These are phyloP conservation scores for Cossypha heuglini DNA, from an alignment of 2,797 vertebrate genomes.

Conservation along the genomic window DNA sequence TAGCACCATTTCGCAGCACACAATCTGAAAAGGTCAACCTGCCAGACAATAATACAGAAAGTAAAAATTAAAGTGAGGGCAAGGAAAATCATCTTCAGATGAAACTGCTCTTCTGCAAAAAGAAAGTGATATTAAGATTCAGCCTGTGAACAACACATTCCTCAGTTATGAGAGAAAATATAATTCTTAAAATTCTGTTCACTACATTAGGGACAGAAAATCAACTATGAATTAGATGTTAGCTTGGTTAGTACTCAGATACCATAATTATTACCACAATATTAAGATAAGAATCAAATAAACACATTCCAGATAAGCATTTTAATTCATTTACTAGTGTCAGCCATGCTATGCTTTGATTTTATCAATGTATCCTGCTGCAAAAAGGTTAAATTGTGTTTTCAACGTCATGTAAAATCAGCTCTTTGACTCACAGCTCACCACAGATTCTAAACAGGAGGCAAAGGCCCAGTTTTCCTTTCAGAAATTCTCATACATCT, in stretches of 20 bases:
- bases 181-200: background rate
- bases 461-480: background rate
- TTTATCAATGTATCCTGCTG: background rate
- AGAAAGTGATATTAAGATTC: background rate
- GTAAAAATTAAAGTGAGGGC: background rate
- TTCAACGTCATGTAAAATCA: background rate
- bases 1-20: background rate
- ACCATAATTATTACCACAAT: background rate
- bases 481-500: background rate
- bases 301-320: background rate
- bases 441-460: background rate
- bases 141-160: background rate
- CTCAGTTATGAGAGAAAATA: background rate
- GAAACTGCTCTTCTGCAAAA: background rate
- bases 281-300: background rate
- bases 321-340: background rate
- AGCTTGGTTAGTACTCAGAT: background rate
- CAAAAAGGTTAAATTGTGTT: background rate
- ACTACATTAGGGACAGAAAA: background rate
- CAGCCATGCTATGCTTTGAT: background rate
- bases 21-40: background rate
- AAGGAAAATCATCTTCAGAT: background rate
- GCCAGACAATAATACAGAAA: background rate
- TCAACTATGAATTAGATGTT: background rate
- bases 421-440: background rate